phyloP scores from a whole-genome alignment of 1,140 invertebrate species.

The Adelges cooleyi region DNA sequence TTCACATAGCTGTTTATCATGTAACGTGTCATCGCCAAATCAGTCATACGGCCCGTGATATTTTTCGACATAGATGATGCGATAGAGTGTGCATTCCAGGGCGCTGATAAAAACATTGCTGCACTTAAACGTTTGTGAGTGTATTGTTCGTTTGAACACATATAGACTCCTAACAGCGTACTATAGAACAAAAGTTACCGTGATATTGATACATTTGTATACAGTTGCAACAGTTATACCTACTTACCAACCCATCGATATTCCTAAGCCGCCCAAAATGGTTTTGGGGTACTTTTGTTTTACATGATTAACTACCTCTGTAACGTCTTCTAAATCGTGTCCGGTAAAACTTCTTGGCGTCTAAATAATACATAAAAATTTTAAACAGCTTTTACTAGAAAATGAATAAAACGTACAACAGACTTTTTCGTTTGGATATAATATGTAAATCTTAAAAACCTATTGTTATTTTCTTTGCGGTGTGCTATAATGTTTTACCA shows the following conservation, averaged over 20 bases:
- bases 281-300: constrained; percentile 47
- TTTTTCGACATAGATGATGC: constrained; percentile 62
- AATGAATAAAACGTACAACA: too few species aligned
- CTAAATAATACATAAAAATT: constrained; percentile 40
- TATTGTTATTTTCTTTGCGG: too few species aligned
- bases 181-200: constrained; percentile 37
- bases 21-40: constrained; percentile 54
- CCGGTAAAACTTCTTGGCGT: constrained; percentile 76
- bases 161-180: constrained; percentile 64
- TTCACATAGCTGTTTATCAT: constrained; percentile 33
- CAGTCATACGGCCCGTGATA: constrained; percentile 60
- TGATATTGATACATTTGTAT: background rate
- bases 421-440: too few species aligned
- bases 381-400: too few species aligned
- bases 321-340: constrained; percentile 65
- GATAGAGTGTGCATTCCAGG: constrained; percentile 66
- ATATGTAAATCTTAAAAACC: too few species aligned
- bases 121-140: constrained; percentile 48
- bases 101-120: constrained; percentile 67
- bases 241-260: constrained; percentile 63
- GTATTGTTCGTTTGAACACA: constrained; percentile 50
- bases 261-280: constrained; percentile 61
- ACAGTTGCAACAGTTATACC: background rate
- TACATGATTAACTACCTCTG: constrained; percentile 61
- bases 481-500: too few species aligned